A percentile compares a stretch with the other conserved stretches of the same genome.
These are phyloP conservation scores for Nasonia oneida DNA, from an alignment of 2,888 invertebrate species.

Conservation along the genomic window DNA sequence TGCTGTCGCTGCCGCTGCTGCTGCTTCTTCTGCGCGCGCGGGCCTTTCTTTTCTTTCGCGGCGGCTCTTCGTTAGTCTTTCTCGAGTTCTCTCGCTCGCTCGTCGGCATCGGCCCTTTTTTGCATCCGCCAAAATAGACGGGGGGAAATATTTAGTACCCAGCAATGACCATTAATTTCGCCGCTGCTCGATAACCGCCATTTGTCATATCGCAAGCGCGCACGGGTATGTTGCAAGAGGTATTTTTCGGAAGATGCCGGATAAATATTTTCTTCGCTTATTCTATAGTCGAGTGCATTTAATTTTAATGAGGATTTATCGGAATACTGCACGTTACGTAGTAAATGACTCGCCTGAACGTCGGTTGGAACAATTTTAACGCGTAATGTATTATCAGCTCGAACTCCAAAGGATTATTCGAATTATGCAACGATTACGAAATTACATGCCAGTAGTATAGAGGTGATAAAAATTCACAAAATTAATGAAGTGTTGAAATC, in stretches of 20 bases:
- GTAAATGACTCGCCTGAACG: too few species aligned
- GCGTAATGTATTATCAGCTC: neutral
- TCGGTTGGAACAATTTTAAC: too few species aligned
- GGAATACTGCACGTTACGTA: too few species aligned
- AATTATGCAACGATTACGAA: conserved; percentile 13
- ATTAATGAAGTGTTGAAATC: conserved; percentile 24
- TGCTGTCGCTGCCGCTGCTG: conserved; percentile 53
- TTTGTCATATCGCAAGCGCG: conserved; percentile 39
- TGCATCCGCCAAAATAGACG: conserved; percentile 45
- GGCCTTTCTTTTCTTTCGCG: conserved; percentile 44
- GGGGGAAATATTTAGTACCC: conserved; percentile 56
- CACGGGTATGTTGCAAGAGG: neutral
- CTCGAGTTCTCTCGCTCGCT: conserved; percentile 54
- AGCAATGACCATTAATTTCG: conserved; percentile 57
- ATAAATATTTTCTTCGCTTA: too few species aligned
- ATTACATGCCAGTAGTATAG: neutral
- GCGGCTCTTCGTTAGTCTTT: conserved; percentile 60
- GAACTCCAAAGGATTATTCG: neutral
- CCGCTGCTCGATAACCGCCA: conserved; percentile 42
- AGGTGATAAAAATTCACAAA: neutral
- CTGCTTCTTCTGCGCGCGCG: conserved; percentile 22
- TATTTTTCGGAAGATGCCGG: neutral
- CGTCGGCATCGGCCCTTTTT: conserved; percentile 28
- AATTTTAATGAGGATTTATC: too few species aligned
- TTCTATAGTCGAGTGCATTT: too few species aligned